phyloP scores from a whole-genome alignment of 2,113 vertebrate genomes.

The Xiphias gladius region DNA sequence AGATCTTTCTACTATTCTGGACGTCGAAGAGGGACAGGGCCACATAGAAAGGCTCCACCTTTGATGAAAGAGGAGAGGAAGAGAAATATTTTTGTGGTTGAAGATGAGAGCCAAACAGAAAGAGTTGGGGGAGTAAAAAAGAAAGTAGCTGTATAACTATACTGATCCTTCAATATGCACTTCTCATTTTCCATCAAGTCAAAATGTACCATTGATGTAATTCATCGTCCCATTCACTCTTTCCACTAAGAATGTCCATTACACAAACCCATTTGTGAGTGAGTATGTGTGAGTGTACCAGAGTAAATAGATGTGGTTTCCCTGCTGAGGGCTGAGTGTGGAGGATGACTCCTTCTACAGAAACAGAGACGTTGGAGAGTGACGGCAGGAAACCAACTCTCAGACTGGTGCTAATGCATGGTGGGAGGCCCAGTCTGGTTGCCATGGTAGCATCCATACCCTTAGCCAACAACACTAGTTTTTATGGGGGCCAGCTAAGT shows the following conservation, averaged over 20 bases:
- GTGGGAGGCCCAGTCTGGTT: conserved; percentile 52
- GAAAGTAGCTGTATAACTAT: neutral
- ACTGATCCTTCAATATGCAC: conserved; percentile 45
- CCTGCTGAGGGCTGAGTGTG: conserved; percentile 40
- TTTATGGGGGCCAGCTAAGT: conserved; percentile 34
- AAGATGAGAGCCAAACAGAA: neutral
- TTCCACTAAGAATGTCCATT: conserved; percentile 58
- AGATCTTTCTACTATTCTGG: conserved; percentile 95
- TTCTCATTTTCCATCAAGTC: conserved; percentile 48
- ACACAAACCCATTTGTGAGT: conserved; percentile 43
- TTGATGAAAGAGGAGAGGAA: neutral
- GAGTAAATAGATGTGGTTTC: conserved; percentile 56
- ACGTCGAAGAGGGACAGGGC: conserved; percentile 95
- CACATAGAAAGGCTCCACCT: conserved; percentile 98
- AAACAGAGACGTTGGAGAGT: conserved; percentile 50
- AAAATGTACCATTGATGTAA: conserved; percentile 38
- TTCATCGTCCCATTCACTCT: conserved; percentile 43
- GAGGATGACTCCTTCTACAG: conserved; percentile 6
- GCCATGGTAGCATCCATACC: conserved; percentile 36
- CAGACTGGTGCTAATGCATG: conserved; percentile 54
- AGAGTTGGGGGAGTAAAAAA: neutral
- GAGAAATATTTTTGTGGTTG: conserved; percentile 10
- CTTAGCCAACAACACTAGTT: conserved; percentile 39
- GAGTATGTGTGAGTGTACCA: conserved; percentile 1
- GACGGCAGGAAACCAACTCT: conserved; percentile 72